Base-by-base conservation (phyloP, 2,113 vertebrate genomes). In the Dipodomys merriami region DNA sequence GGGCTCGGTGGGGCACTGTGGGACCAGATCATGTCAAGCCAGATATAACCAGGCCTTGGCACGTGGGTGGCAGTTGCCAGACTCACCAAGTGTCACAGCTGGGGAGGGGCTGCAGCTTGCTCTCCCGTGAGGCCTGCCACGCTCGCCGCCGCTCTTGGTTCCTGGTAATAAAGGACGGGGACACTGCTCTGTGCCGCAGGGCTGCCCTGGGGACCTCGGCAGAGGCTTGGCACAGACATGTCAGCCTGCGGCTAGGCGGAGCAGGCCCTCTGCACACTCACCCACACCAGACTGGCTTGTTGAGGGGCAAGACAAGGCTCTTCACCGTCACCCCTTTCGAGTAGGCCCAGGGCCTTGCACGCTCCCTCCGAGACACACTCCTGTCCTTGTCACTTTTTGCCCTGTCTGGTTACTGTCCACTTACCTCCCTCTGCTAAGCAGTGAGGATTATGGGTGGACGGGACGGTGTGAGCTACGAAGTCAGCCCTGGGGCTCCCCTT, bases 31-130 rank as follows among this genome's bases (percentile, higher is more conserved):
- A 22, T 0, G 5, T 91, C 60, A 79, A 90, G 39, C 76, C 12
- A 18, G 30, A 49, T 16, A 44, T 0, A 69, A n/a, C 49, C n/a
- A 68, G 6, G 46, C 15, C 2, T 0, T 0, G 64, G 25, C 1
- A 13, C 46, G 16, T 29, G 25, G 25, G 18, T 39, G n/a, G 25
- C 5, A 1, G 22, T 29, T 0, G 77, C 57, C 2, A 39, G 6
- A 96, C 99, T 99, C 97, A 99, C 99, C 99, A 99, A 6, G 98
- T 96, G 98, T 99, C 99, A 98, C 98, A 99, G 98, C 98, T 99
- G 97, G 98, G 98, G 85, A 99, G 98, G 93, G 97, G 97, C 97
- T 99, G 99, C 98, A 99, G 98, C 98, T 98, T 99, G 96, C 98
- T 99, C 57, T 99, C 99, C 95, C 97, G 98, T 11, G 98, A 98